Evolutionary conservation across 2,888 invertebrate genomes (phyloP), one percentile per base, ranked within the genome.

Genomic region (Eupithecia tripunctaria): DNA sequence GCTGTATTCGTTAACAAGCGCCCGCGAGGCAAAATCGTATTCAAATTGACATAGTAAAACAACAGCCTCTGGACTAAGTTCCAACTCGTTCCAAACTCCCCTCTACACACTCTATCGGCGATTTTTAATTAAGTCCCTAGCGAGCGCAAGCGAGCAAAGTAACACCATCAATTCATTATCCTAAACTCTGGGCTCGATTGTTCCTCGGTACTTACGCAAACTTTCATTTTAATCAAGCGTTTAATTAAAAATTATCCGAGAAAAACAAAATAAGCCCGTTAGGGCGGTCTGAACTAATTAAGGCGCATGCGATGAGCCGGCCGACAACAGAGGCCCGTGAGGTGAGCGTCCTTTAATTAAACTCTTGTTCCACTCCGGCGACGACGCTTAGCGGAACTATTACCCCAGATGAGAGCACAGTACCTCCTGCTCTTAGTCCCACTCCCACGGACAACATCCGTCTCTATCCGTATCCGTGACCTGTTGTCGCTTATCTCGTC

Each of bases 191-290:
- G 63, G 89, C 91, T 90, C 93, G 93, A 94, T 94, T 94, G 93
- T 94, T 94, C 91, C 91, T 89, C 92, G 93, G 91, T 94, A 94
- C 94, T 94, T 94, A 94, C 91, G 92, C 93, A 93, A 94, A 94
- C 94, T 94, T 94, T 94, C 93, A 94, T 94, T 94, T 94, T 94
- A 94, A 94, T 94, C 94, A 94, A 94, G 93, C 94, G 92, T 94
- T 94, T 94, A 94, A 94, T 94, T 94, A 94, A 94, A 94, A 94
- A 94, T 94, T 94, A 94, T 93, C 93, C 91, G 92, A 93, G 93
- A 94, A 94, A 94, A 94, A 94, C 94, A 94, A 94, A 94, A 94
- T 94, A 94, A 94, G 94, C 91, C 92, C 89, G 93, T 93, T 93
- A 92, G 93, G 93, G 92, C 91, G 92, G 92, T 90, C 91, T 92